Base-by-base conservation (phyloP, 1,140 invertebrate species). In the Bombus cullumanus region DNA sequence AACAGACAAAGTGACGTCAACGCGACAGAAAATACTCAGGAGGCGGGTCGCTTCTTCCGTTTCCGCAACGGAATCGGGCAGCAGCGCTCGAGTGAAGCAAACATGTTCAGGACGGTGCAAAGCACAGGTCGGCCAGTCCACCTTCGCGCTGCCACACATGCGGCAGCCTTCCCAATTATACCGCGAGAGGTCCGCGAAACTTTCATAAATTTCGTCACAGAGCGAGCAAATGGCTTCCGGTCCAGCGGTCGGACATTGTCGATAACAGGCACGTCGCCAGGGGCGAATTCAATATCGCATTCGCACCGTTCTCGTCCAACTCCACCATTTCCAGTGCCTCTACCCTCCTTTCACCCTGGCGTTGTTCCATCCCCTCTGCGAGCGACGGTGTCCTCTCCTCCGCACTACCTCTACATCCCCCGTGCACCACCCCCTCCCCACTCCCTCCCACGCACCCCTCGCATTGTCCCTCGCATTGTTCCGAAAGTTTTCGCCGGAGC, bases 161-260 rank as follows among this genome's bases (percentile, higher is more conserved):
- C 83, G 66, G 76, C 53, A 62, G 69, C 85, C 62, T 34, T 72
- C 80, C 39, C 89, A 91, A 92, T 90, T 91, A 88, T 88, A 90
- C 84, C 84, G 75, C 87, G 86, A 80, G 75, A 72, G 86, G 75
- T 86, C 43, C 85, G 88, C 76, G 86, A 92, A 94, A 94, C 89
- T 94, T 94, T 93, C 92, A 94, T 94, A 93, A 94, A 94, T 94
- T 94, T 94, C 87, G 90, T 92, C 92, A 91, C 91, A 92, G 87
- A 69, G 88, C 91, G 88, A 81, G 83, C 89, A 92, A 95, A 95
- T 93, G 92, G 92, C 92, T 95, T 95, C 94, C 93, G 94, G 93
- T 94, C 91, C 90, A 94, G 88, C 92, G 92, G 92, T 93, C 91
- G 93, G 93, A 94, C 94, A 95, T 94, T 93, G 93, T 94, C 94